Evolutionary conservation across 1,140 invertebrate species (phyloP).

Genomic region (Homarus americanus): DNA sequence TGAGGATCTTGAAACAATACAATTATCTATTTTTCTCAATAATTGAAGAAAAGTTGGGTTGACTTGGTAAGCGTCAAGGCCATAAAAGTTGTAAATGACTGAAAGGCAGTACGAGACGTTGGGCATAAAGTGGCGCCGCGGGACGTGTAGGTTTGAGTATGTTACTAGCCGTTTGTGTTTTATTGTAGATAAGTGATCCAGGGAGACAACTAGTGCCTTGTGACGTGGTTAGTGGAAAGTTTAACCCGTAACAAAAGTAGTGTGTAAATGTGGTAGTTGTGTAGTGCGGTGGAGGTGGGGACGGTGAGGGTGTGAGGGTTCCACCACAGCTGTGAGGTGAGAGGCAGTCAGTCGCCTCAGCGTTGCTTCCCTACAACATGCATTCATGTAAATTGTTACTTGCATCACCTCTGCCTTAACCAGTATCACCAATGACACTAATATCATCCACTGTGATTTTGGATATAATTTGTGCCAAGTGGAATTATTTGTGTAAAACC

Average conservation of each 20-base stretch:
- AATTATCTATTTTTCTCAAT: no score
- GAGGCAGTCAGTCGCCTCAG: no score
- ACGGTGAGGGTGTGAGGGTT: neutral
- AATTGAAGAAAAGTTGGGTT: no score
- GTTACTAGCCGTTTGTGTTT: slow-evolving; percentile 1
- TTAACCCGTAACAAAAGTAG: neutral
- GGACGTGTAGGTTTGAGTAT: neutral
- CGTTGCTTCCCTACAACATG: no score
- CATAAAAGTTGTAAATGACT: neutral
- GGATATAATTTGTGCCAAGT: no score
- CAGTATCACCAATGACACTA: no score
- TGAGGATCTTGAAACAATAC: no score
- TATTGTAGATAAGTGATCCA: slow-evolving; percentile 8
- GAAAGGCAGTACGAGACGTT: neutral
- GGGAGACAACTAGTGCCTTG: neutral
- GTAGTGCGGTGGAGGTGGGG: neutral
- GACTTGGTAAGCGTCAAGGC: neutral
- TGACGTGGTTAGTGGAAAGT: neutral
- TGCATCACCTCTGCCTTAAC: no score
- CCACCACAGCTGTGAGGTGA: neutral
- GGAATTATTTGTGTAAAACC: no score
- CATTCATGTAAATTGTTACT: neutral
- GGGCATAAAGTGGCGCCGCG: neutral
- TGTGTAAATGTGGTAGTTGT: neutral
- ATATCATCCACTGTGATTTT: no score